Evolutionary conservation across 2,888 invertebrate species (phyloP).

Genomic region (Omphaloscelis lunosa): DNA sequence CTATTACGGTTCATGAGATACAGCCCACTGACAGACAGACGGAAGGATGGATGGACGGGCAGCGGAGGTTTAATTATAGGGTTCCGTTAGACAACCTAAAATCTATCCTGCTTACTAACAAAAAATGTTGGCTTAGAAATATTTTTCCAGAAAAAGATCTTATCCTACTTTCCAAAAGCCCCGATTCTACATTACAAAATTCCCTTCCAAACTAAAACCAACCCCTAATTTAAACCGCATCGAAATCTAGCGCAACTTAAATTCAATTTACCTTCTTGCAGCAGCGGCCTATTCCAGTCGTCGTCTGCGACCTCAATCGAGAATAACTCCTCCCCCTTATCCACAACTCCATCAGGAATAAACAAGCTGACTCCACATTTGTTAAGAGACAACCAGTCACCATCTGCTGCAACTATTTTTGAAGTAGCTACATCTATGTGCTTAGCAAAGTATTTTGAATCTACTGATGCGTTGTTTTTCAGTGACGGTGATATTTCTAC

Average conservation of each 20-base stretch:
- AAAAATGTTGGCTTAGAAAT: not conserved
- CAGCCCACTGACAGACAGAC: too few relatives aligned
- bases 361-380: constrained; percentile 95
- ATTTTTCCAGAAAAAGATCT: too few relatives aligned
- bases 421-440: constrained; percentile 85
- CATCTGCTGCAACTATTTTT: constrained; percentile 90
- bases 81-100: too few relatives aligned
- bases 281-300: constrained; percentile 96
- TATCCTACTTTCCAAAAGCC: not conserved
- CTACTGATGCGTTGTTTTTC: constrained; percentile 85
- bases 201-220: constrained; percentile 24
- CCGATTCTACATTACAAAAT: not conserved
- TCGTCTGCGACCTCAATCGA: constrained; percentile 97
- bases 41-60: too few relatives aligned
- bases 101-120: not conserved
- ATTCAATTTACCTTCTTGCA: constrained; percentile 92
- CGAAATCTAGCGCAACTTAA: constrained; percentile 41
- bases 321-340: constrained; percentile 95
- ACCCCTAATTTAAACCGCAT: constrained; percentile 16
- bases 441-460: constrained; percentile 79
- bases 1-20: too few relatives aligned
- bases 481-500: constrained; percentile 88
- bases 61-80: too few relatives aligned
- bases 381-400: constrained; percentile 92
- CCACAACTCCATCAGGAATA: constrained; percentile 97